Base-by-base conservation (phyloP, 2,888 invertebrate genomes). In the Epirrhoe alternata region DNA sequence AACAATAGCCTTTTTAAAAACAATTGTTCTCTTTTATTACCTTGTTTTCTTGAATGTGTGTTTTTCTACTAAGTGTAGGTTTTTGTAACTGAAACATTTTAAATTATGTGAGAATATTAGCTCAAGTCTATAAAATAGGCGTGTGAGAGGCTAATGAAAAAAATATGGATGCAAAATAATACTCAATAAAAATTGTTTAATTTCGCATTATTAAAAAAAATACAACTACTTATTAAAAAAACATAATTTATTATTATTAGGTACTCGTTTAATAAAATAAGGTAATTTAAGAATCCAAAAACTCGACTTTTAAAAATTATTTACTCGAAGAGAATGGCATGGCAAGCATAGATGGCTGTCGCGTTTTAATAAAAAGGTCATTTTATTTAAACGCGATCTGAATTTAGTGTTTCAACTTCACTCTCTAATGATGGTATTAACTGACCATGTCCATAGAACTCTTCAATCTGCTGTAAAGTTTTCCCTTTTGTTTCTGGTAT, bases 401-500 rank as follows among this genome's bases (percentile, higher is more conserved):
- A 14, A 17, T 50, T 50, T 10, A 50, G n/a, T 45, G n/a, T 14
- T 45, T 6, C 5, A 45, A 5, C 45, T 45, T 1, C 6, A 45
- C 14, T 6, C 2, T 14, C 6, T 6, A 45, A 6, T n/a, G 5
- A n/a, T 14, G 4, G n/a, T 14, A 1, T 58, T 49, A 64, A 65
- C 1, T 45, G 49, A 10, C 66, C 68, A 24, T 49, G 35, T 7
- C 14, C 50, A 54, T 73, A 73, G 55, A 51, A 70, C n/a, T 69
- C 59, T 66, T 69, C 71, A 5, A 75, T 71, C 42, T 75, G 69
- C 42, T 72, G 72, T 14, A 75, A 45, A 35, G 72, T 73, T 17
- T 38, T 71, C 0, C 66, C 66, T 64, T 72, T 74, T 0, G 74
- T 74, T 54, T 74, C 73, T 2, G 74, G 74, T 0, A 74, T 60